phyloP scores from a whole-genome alignment of 2,113 vertebrate species.

The Aplodontia rufa region DNA sequence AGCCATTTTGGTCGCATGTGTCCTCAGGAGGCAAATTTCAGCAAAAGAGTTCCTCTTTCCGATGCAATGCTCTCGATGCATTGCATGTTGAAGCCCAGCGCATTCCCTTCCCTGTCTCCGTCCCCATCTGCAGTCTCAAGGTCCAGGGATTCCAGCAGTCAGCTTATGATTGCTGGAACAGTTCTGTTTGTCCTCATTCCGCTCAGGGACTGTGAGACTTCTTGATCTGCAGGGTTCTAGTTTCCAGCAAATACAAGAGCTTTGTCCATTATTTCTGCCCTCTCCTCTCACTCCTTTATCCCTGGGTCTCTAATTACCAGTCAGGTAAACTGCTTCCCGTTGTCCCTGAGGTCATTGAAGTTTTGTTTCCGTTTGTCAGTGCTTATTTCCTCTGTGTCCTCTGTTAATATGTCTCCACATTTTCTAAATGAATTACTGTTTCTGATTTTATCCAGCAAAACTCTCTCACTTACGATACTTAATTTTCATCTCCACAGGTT shows the following conservation, averaged over 20 bases:
- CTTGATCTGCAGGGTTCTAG: neutral
- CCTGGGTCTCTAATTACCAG: neutral
- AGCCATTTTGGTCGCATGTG: too few species aligned
- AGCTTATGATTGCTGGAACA: neutral
- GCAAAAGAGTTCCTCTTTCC: too few species aligned
- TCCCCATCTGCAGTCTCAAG: neutral
- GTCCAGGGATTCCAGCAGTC: neutral
- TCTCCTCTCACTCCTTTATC: neutral
- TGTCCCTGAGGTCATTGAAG: neutral
- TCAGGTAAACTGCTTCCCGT: neutral
- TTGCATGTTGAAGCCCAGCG: too few species aligned
- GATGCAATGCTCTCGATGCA: too few species aligned
- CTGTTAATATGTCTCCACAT: neutral
- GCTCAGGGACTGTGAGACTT: neutral
- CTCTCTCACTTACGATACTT: neutral
- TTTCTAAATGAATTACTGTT: neutral
- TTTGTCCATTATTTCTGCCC: neutral
- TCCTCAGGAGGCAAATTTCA: too few species aligned
- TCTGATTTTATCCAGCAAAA: neutral
- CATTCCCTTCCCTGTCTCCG: neutral
- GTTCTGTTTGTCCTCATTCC: neutral
- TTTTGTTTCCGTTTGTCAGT: neutral
- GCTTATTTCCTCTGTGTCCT: neutral
- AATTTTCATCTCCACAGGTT: neutral
- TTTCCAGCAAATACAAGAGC: neutral